Conservation (phyloP, 1,140 invertebrate genomes). For the Drosophila biarmipes region DNA sequence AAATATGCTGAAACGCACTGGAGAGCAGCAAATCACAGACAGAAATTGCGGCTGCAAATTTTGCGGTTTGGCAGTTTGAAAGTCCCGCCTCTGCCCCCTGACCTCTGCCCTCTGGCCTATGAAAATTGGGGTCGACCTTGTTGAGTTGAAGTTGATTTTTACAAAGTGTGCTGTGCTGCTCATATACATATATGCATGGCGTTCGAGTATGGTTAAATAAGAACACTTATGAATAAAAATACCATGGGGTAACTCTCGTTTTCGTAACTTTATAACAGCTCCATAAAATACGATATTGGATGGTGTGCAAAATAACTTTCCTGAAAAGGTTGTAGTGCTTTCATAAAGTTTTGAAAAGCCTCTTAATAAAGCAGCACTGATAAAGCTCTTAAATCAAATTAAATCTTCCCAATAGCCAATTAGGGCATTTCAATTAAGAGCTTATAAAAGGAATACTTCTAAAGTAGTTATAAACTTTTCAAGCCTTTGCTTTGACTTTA, state of each 20-base stretch:
- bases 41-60: constrained; percentile 14
- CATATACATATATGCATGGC: background rate
- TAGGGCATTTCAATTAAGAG: constrained; percentile 17
- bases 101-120: background rate
- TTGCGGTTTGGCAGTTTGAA: constrained; percentile 28
- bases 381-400: constrained; percentile 8
- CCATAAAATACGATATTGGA: background rate
- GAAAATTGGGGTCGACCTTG: constrained; percentile 23
- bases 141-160: constrained; percentile 22
- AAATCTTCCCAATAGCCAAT: constrained; percentile 11
- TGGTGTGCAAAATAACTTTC: background rate
- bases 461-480: constrained; percentile 16
- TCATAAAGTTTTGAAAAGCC: constrained; percentile 11
- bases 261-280: constrained; percentile 17
- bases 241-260: background rate
- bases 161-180: background rate
- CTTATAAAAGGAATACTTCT: constrained; percentile 4
- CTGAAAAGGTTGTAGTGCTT: background rate
- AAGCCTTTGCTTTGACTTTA: constrained; percentile 25
- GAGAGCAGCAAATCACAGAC: constrained; percentile 23
- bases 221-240: background rate
- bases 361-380: background rate
- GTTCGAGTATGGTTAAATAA: background rate
- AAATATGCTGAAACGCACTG: constrained; percentile 53
- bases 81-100: background rate